Percentiles rank a stretch among this genome's conserved stretches.
phyloP scores from a whole-genome alignment of 2,888 invertebrate species.

The Seladonia tumulorum region DNA sequence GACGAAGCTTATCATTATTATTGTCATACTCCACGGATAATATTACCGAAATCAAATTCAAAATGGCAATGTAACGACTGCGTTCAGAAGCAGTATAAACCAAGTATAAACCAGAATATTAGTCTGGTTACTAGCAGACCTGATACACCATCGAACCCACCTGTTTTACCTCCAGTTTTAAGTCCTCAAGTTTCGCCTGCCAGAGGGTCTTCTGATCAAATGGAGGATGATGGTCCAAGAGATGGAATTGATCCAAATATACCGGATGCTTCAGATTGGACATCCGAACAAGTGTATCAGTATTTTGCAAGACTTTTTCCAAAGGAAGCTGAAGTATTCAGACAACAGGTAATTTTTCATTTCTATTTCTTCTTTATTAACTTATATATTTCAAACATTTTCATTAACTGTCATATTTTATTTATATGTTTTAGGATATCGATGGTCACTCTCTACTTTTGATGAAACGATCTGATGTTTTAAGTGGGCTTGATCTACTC shows the following conservation, averaged over 20 bases:
- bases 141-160: slow-evolving; percentile 77
- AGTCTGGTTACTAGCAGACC: slow-evolving; percentile 71
- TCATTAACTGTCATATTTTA: slow-evolving; percentile 21
- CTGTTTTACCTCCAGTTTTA: slow-evolving; percentile 78
- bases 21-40: slow-evolving; percentile 91
- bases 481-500: slow-evolving; percentile 92
- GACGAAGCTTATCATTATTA: slow-evolving; percentile 93
- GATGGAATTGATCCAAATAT: slow-evolving; percentile 87
- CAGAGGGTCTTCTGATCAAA: slow-evolving; percentile 77
- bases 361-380: background rate
- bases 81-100: slow-evolving; percentile 76
- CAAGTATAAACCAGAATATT: slow-evolving; percentile 61
- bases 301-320: slow-evolving; percentile 92
- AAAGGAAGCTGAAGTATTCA: slow-evolving; percentile 92
- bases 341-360: slow-evolving; percentile 88
- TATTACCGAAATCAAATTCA: slow-evolving; percentile 85
- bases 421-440: slow-evolving; percentile 88
- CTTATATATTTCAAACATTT: background rate
- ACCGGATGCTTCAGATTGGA: slow-evolving; percentile 93
- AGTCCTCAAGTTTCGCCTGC: slow-evolving; percentile 82
- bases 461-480: slow-evolving; percentile 93
- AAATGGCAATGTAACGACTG: slow-evolving; percentile 92
- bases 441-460: slow-evolving; percentile 95
- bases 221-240: slow-evolving; percentile 78
- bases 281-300: slow-evolving; percentile 91